phyloP scores from a whole-genome alignment of 2,113 vertebrate species.

The Poeciliopsis prolifica region DNA sequence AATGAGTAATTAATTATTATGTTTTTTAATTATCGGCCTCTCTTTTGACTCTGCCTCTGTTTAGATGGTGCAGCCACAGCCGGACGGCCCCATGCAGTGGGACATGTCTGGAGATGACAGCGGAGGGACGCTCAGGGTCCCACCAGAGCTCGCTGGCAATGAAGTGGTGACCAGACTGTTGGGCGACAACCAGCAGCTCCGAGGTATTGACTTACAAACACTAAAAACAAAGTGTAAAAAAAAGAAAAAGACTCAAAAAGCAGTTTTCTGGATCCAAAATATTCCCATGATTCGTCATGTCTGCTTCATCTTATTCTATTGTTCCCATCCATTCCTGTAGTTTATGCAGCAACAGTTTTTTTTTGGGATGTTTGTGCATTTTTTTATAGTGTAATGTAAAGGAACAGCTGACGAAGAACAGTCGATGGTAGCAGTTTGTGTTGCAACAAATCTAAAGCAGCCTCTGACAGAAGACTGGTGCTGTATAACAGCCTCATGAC shows the following conservation, averaged over 20 bases:
- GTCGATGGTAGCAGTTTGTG: no score
- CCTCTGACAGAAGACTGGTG: no score
- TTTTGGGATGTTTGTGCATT: not conserved
- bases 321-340: not conserved
- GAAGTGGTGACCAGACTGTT: slow-evolving; percentile 80
- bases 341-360: not conserved
- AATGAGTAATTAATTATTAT: no score
- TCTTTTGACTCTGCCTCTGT: not conserved
- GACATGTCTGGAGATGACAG: slow-evolving; percentile 79
- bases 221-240: not conserved
- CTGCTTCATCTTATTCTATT: not conserved
- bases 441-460: no score
- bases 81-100: slow-evolving; percentile 78
- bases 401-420: not conserved
- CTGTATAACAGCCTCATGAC: no score
- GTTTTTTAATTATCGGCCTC: not conserved
- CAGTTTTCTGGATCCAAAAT: not conserved
- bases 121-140: slow-evolving; percentile 75
- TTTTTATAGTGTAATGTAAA: not conserved
- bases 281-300: not conserved
- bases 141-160: slow-evolving; percentile 80
- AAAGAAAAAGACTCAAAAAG: not conserved
- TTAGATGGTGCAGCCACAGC: slow-evolving; percentile 84
- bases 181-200: slow-evolving; percentile 83
- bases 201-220: slow-evolving; percentile 67